Conservation (phyloP, 2,888 invertebrate genomes). For the Eupithecia subumbrata region DNA sequence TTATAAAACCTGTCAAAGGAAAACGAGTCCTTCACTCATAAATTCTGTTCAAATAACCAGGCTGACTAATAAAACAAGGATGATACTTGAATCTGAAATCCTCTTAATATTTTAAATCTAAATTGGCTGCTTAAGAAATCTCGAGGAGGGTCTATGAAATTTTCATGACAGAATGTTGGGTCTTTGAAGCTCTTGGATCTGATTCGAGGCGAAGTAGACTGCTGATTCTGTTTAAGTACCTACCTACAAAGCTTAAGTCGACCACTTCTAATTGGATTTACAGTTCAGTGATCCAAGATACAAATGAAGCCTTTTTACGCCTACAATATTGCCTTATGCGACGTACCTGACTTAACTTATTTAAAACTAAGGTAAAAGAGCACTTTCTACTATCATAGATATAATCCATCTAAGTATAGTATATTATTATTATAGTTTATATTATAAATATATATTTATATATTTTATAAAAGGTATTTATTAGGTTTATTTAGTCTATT, state of each 20-base stretch:
- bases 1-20: conserved; percentile 11
- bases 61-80: conserved; percentile 28
- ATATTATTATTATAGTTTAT: too few species aligned
- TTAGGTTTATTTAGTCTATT: too few species aligned
- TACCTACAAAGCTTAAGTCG: conserved; percentile 21
- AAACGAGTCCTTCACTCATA: conserved; percentile 13
- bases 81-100: conserved; percentile 34
- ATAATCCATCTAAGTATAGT: too few species aligned
- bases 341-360: too few species aligned
- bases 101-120: conserved; percentile 40
- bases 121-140: conserved; percentile 42
- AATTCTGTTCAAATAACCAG: conserved; percentile 21
- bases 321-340: background rate
- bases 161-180: conserved; percentile 39
- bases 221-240: conserved; percentile 12
- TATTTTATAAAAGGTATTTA: too few species aligned
- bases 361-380: too few species aligned
- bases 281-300: conserved; percentile 3
- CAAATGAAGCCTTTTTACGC: background rate
- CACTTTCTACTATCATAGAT: too few species aligned
- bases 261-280: conserved; percentile 6
- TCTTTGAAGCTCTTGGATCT: conserved; percentile 27
- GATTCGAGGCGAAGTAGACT: conserved; percentile 24
- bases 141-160: conserved; percentile 39
- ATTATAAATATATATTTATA: too few species aligned